phyloP scores from a whole-genome alignment of 2,113 vertebrate species.

The Montifringilla adamsi region DNA sequence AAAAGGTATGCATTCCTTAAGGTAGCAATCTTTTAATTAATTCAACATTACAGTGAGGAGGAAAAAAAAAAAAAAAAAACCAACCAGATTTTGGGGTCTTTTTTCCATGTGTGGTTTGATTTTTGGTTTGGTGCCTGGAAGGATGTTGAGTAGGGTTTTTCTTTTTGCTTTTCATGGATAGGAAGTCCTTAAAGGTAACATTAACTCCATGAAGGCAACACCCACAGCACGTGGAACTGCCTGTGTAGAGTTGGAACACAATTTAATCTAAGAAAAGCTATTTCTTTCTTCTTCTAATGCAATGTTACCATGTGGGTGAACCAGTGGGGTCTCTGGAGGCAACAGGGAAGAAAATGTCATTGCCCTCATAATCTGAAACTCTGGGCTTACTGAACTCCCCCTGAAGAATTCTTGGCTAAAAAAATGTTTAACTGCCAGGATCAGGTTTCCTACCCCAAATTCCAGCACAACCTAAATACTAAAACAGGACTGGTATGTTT shows the following conservation, averaged over 20 bases:
- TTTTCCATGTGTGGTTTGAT: not conserved
- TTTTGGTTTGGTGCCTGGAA: not conserved
- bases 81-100: fast-evolving
- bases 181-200: not conserved
- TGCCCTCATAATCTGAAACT: not conserved
- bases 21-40: not conserved
- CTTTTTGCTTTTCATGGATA: not conserved
- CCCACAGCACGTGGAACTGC: not conserved
- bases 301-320: fast-evolving
- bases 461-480: not conserved
- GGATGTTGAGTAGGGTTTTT: too few relatives aligned
- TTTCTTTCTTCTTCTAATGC: not conserved
- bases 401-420: not conserved
- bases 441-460: not conserved
- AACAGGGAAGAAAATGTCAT: not conserved
- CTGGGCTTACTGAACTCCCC: not conserved
- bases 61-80: not conserved
- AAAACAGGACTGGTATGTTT: not conserved
- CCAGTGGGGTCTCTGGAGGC: not conserved
- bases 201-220: not conserved
- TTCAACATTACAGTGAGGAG: not conserved
- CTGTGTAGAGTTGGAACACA: not conserved
- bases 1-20: not conserved
- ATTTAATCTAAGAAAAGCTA: not conserved
- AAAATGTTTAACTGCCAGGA: not conserved